Evolutionary conservation across 2,888 invertebrate genomes (phyloP).

Genomic region (Mystacides longicornis): DNA sequence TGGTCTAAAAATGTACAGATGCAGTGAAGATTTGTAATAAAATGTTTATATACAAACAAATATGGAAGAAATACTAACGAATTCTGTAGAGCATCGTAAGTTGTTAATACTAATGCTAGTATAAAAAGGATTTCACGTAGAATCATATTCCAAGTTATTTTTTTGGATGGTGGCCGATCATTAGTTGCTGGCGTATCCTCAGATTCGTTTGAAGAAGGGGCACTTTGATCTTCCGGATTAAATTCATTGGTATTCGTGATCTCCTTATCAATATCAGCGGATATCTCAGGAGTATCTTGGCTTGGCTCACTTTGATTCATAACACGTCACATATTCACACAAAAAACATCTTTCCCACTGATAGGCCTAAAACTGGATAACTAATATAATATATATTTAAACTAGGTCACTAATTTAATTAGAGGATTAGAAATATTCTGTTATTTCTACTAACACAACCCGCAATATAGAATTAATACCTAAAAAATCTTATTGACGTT

Average conservation of each 20-base stretch:
- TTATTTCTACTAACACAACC: too few relatives aligned
- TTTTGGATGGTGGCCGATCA: constrained; percentile 9
- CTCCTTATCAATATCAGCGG: constrained; percentile 15
- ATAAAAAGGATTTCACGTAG: constrained; percentile 59
- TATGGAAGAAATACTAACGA: constrained; percentile 47
- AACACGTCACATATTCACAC: constrained; percentile 19
- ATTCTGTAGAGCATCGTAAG: constrained; percentile 64
- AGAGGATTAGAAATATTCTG: too few relatives aligned
- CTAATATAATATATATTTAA: too few relatives aligned
- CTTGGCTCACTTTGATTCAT: constrained; percentile 15
- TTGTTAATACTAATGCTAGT: constrained; percentile 55
- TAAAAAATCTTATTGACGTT: too few relatives aligned
- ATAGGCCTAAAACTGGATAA: background rate
- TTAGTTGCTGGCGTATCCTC: constrained; percentile 9
- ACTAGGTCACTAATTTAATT: background rate
- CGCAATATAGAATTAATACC: too few relatives aligned
- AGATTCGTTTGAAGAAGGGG: constrained; percentile 11
- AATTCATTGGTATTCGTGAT: constrained; percentile 13
- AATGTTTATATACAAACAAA: background rate
- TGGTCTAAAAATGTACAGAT: constrained; percentile 36
- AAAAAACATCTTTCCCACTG: too few relatives aligned
- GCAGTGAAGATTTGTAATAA: background rate
- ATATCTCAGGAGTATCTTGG: constrained; percentile 10
- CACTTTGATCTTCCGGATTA: constrained; percentile 12
- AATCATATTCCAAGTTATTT: constrained; percentile 41